Evolutionary conservation across 1,140 invertebrate species (phyloP).

Genomic region (Drosophila bifasciata): DNA sequence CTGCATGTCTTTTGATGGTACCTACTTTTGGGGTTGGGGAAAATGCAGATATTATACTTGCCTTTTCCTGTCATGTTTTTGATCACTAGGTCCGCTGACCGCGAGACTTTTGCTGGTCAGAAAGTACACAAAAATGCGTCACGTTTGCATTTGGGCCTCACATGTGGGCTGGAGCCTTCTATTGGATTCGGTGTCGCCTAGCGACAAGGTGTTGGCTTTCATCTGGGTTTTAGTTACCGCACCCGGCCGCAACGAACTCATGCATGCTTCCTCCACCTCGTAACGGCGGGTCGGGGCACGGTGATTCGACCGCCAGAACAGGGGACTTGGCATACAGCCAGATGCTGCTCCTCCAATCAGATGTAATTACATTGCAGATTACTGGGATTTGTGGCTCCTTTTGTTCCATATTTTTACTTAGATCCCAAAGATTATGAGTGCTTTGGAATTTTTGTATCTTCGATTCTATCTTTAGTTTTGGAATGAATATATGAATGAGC

Average conservation of each 20-base stretch:
- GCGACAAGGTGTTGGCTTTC: constrained; percentile 53
- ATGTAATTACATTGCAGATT: constrained; percentile 57
- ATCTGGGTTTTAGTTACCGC: constrained; percentile 41
- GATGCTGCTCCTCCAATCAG: constrained; percentile 57
- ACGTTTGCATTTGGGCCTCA: constrained; percentile 19
- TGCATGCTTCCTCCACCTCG: constrained; percentile 12
- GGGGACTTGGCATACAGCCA: constrained; percentile 31
- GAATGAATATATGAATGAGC: constrained; percentile 11
- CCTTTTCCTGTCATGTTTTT: background rate
- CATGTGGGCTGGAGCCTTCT: background rate
- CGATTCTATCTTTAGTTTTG: constrained; percentile 8
- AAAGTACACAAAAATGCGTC: constrained; percentile 36
- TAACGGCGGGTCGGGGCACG: constrained; percentile 15
- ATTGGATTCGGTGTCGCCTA: constrained; percentile 16
- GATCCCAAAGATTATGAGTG: too few relatives aligned
- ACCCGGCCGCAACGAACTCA: constrained; percentile 22
- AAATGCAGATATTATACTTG: too few relatives aligned
- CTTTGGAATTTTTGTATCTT: too few relatives aligned
- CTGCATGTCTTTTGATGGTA: too few relatives aligned
- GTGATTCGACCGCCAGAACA: constrained; percentile 53
- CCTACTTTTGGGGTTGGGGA: too few relatives aligned
- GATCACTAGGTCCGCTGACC: constrained; percentile 44
- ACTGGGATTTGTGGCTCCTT: constrained; percentile 27
- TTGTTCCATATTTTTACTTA: constrained; percentile 8
- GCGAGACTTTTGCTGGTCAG: constrained; percentile 26